Evolutionary conservation across 53 echinoderm and acorn worm species (phyloP).

Genomic region (Paracentrotus lividus): DNA sequence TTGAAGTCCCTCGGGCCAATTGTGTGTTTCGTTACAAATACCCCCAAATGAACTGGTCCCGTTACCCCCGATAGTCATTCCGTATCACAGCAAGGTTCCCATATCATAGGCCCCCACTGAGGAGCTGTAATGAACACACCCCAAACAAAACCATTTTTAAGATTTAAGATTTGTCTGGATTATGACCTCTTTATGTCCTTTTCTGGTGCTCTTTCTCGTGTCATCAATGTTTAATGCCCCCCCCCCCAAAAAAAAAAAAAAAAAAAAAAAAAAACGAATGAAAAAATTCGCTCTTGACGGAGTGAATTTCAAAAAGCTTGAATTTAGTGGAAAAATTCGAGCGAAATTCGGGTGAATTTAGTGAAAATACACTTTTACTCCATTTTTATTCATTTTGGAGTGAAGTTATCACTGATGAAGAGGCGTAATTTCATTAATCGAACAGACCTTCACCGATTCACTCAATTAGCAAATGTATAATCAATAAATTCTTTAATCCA

Average conservation of each 20-base stretch:
- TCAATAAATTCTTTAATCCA: not conserved
- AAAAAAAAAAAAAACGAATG: too few species aligned
- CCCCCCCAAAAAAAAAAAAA: too few species aligned
- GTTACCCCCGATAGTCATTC: not conserved
- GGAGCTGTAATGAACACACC: not conserved
- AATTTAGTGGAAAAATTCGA: too few species aligned
- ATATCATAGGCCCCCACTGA: not conserved
- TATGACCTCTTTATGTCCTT: not conserved
- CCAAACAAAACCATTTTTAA: not conserved
- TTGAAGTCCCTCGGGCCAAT: not conserved
- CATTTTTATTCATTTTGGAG: too few species aligned
- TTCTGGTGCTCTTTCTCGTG: not conserved
- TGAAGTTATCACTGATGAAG: too few species aligned
- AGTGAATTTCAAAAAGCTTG: too few species aligned
- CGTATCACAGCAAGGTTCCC: not conserved
- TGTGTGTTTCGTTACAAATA: slow-evolving; percentile 37
- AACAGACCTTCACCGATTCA: not conserved
- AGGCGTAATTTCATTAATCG: too few species aligned
- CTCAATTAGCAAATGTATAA: not conserved
- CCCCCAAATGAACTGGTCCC: not conserved
- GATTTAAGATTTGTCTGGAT: not conserved
- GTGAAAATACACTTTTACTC: too few species aligned
- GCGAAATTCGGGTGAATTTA: too few species aligned
- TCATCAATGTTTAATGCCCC: not conserved
- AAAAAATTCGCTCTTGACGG: too few species aligned